Conservation (phyloP, 2,888 invertebrate genomes). For the Plagiodera versicolora region DNA sequence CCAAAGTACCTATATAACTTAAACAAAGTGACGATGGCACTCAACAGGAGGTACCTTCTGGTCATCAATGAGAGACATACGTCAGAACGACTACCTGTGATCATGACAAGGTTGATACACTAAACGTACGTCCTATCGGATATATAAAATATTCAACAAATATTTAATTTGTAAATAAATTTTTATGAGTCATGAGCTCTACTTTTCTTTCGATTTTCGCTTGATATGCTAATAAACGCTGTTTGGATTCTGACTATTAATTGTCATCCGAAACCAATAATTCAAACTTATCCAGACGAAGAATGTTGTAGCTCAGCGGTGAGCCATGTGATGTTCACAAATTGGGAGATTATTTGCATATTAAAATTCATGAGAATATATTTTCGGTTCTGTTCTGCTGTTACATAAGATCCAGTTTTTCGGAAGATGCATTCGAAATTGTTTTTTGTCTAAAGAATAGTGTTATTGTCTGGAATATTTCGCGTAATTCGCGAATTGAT, state of each 20-base stretch:
- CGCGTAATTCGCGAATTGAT: too few relatives aligned
- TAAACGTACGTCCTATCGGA: conserved; percentile 4
- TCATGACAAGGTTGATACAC: background rate
- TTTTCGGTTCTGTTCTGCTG: background rate
- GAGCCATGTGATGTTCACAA: conserved; percentile 8
- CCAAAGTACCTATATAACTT: conserved; percentile 30
- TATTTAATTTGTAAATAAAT: conserved; percentile 25
- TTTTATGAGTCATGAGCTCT: conserved; percentile 16
- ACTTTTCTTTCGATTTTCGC: conserved; percentile 10
- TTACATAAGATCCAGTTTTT: too few relatives aligned
- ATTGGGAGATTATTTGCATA: conserved; percentile 12
- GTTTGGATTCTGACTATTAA: conserved; percentile 11
- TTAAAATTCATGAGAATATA: conserved; percentile 2
- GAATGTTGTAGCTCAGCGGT: conserved; percentile 9
- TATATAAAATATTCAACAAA: conserved; percentile 21
- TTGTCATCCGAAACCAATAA: conserved; percentile 8
- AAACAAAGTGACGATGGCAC: conserved; percentile 35
- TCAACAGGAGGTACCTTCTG: conserved; percentile 25
- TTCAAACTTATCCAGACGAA: background rate
- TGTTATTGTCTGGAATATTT: too few relatives aligned
- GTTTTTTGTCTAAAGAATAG: too few relatives aligned
- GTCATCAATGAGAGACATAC: conserved; percentile 23
- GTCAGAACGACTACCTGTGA: conserved; percentile 7
- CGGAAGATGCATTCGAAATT: too few relatives aligned
- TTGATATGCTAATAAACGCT: conserved; percentile 11